Base-by-base conservation (phyloP, 53 echinoderm and acorn worm genomes). In the Hippasteria phrygiana region DNA sequence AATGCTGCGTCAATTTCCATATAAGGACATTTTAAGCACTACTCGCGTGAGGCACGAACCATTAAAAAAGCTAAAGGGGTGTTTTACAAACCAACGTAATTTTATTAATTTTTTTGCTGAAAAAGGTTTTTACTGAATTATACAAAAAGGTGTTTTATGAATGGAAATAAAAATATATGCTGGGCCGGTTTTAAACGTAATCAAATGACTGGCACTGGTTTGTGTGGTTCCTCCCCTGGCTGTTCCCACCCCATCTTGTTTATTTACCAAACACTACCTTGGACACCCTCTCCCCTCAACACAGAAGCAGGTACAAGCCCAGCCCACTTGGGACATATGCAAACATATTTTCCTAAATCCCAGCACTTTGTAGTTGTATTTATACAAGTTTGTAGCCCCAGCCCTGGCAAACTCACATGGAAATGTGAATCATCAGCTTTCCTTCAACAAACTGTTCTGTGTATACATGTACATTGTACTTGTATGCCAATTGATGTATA, bases 401-500 rank as follows among this genome's bases (percentile, higher is more conserved):
- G 54, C 1, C 54, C 20, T 16, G 54, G 20, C 54, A 54, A 54
- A 45, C 17, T 54, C 54, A 54, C 17, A 16, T 3, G 20, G 17
- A 54, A 20, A 31, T 64, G 16, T 64, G 33, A 64, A 31, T 64
- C 64, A 64, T 31, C 31, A 64, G 64, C 3, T 10, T 31, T 5
- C 8, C 31, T 28, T 27, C 5, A 18, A 59, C 18, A 20, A 24
- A n/a, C 20, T 16, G 59, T 59, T n/a, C n/a, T n/a, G 18, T 1
- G 29, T 28, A 13, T 64, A 56, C 59, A 56, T 56, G 59, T 56
- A 56, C 59, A 64, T 64, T 56, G 59, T 56, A 56, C 59, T 27
- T 64, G 64, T 56, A 56, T 56, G 59, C n/a, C n/a, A n/a, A n/a
- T n/a, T n/a, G n/a, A n/a, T n/a, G n/a, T n/a, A n/a, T n/a, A n/a